These are phyloP conservation scores for Melipona bicolor DNA, from an alignment of 2,888 invertebrate species.

Conservation along the genomic window DNA sequence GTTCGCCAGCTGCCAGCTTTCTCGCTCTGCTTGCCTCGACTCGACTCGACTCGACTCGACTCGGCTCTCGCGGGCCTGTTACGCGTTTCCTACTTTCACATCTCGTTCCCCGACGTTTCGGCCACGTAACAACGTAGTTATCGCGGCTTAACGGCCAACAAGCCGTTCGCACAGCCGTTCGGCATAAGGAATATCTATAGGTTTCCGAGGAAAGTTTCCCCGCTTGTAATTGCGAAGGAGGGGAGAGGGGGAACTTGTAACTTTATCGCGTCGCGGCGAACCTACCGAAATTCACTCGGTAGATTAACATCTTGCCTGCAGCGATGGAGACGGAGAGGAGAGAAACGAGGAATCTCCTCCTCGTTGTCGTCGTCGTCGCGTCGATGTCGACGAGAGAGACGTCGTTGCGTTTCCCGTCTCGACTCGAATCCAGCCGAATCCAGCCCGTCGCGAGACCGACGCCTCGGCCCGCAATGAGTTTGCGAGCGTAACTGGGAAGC, in stretches of 20 bases:
- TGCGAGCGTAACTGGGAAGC: conserved; percentile 65
- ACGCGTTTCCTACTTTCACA: conserved; percentile 26
- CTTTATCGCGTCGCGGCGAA: conserved; percentile 58
- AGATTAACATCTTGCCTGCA: conserved; percentile 63
- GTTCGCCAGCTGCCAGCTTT: not conserved
- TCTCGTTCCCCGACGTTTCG: conserved; percentile 1
- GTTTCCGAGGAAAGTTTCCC: conserved; percentile 59
- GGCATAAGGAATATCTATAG: not conserved
- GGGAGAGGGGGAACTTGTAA: conserved; percentile 17
- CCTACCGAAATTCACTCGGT: conserved; percentile 63
- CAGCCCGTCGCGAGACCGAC: conserved; percentile 22
- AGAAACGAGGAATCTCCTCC: too few species aligned
- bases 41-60: too few species aligned
- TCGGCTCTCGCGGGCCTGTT: too few species aligned
- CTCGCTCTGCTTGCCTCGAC: not conserved
- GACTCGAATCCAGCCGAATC: not conserved
- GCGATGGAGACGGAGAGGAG: conserved; percentile 20
- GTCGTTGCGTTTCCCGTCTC: too few species aligned
- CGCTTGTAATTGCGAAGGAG: conserved; percentile 54
- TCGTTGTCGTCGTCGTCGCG: too few species aligned
- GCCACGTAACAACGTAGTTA: conserved; percentile 52
- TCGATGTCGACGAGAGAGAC: too few species aligned
- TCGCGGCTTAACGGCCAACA: conserved; percentile 50
- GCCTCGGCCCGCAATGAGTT: conserved; percentile 60
- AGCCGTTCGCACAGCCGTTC: too few species aligned